These are phyloP conservation scores for Pseudochirops cupreus DNA, from an alignment of 2,797 vertebrate species.

Conservation along the genomic window DNA sequence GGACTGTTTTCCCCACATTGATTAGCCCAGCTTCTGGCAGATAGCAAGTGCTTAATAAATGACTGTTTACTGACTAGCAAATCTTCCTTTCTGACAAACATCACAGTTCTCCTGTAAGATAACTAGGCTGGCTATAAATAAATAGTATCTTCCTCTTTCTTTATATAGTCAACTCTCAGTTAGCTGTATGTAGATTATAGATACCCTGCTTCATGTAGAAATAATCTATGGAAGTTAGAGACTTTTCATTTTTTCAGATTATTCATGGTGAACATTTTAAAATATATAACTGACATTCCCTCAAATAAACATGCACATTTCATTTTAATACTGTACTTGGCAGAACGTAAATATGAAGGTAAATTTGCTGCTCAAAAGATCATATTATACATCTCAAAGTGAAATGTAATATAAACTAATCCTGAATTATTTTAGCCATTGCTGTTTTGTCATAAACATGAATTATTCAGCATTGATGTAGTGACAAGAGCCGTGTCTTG, in stretches of 20 bases:
- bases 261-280: constrained; percentile 2
- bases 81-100: neutral
- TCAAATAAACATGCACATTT: constrained; percentile 6
- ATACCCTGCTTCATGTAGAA: neutral
- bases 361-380: neutral
- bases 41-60: too few species aligned
- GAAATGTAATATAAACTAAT: neutral
- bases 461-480: constrained; percentile 21
- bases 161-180: neutral
- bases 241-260: neutral
- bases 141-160: constrained; percentile 24
- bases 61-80: neutral
- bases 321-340: constrained; percentile 10
- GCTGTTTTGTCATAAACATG: constrained; percentile 17
- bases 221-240: neutral
- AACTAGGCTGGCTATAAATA: neutral
- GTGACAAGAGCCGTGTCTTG: constrained; percentile 12
- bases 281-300: constrained; percentile 27
- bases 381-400: neutral
- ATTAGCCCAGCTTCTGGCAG: too few species aligned
- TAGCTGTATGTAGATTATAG: constrained; percentile 7
- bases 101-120: neutral
- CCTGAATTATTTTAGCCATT: constrained; percentile 40
- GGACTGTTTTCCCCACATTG: too few species aligned
- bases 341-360: constrained; percentile 20